Percentiles rank a stretch among this genome's conserved stretches.
These are phyloP conservation scores for Dasypogon diadema DNA, from an alignment of 2,888 invertebrate genomes.

Conservation along the genomic window DNA sequence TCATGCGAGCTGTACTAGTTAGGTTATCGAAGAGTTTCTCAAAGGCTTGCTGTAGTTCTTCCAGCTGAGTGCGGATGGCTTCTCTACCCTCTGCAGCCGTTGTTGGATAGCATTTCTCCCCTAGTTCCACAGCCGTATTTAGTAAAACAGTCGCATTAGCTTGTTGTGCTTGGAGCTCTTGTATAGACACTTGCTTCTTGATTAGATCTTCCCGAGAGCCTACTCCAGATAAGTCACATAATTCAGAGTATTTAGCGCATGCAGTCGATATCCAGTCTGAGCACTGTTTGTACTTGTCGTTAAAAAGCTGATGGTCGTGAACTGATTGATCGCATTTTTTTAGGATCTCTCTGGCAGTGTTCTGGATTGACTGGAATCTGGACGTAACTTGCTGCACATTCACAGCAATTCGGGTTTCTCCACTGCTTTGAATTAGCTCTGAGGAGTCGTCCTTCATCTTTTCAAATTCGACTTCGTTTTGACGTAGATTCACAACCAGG, in stretches of 20 bases:
- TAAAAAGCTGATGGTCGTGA: slow-evolving; percentile 82
- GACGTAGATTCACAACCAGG: slow-evolving; percentile 80
- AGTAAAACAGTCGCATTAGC: slow-evolving; percentile 80
- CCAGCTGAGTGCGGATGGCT: slow-evolving; percentile 82
- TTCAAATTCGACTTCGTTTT: slow-evolving; percentile 88
- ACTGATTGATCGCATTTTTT: slow-evolving; percentile 93
- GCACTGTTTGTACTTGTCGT: slow-evolving; percentile 87
- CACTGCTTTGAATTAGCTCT: slow-evolving; percentile 86
- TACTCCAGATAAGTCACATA: slow-evolving; percentile 74
- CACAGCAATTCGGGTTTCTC: slow-evolving; percentile 87
- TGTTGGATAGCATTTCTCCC: slow-evolving; percentile 87
- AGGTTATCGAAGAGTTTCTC: slow-evolving; percentile 86
- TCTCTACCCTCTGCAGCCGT: slow-evolving; percentile 91
- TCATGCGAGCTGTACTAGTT: slow-evolving; percentile 80
- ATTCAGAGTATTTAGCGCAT: slow-evolving; percentile 78
- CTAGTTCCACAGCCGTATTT: slow-evolving; percentile 87
- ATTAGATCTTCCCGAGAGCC: slow-evolving; percentile 78
- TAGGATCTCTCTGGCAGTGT: slow-evolving; percentile 88
- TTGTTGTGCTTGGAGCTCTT: slow-evolving; percentile 81
- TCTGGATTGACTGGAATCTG: slow-evolving; percentile 89
- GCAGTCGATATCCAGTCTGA: slow-evolving; percentile 83
- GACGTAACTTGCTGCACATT: slow-evolving; percentile 91
- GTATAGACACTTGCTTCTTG: slow-evolving; percentile 77
- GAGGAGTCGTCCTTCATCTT: slow-evolving; percentile 87
- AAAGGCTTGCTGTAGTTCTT: slow-evolving; percentile 85